Evolutionary conservation across 2,888 invertebrate species (phyloP).

Genomic region (Trissoscelio sp.): DNA sequence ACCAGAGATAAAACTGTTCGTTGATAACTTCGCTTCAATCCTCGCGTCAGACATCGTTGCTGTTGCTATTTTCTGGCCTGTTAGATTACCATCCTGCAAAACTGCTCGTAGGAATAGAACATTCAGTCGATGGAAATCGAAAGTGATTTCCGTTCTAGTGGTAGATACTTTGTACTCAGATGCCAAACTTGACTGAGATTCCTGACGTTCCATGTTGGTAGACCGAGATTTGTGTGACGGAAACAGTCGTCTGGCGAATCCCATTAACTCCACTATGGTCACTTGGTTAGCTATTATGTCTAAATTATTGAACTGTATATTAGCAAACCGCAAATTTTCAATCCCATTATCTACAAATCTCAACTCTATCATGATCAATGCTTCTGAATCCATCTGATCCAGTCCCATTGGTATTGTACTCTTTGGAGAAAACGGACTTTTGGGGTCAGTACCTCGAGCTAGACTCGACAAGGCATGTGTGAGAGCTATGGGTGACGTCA

Average conservation of each 20-base stretch:
- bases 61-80: constrained; percentile 95
- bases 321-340: constrained; percentile 87
- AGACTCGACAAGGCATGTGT: constrained; percentile 85
- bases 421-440: constrained; percentile 74
- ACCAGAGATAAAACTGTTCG: constrained; percentile 88
- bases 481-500: constrained; percentile 85
- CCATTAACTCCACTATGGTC: constrained; percentile 95
- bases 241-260: constrained; percentile 92
- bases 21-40: constrained; percentile 92
- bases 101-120: constrained; percentile 93
- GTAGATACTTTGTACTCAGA: constrained; percentile 76
- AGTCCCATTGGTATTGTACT: constrained; percentile 77
- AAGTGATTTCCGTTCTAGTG: constrained; percentile 91
- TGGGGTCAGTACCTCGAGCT: constrained; percentile 76
- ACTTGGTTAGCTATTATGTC: constrained; percentile 98
- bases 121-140: constrained; percentile 96
- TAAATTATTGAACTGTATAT: constrained; percentile 96
- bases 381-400: constrained; percentile 86
- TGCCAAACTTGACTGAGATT: constrained; percentile 76
- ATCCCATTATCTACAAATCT: constrained; percentile 86
- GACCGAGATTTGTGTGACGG: constrained; percentile 78
- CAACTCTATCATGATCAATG: constrained; percentile 92
- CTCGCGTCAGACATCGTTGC: constrained; percentile 96
- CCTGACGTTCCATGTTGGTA: constrained; percentile 73
- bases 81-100: constrained; percentile 88